Evolutionary conservation across 2,113 vertebrate species (phyloP).

Genomic region (Anser brachyrhynchus): DNA sequence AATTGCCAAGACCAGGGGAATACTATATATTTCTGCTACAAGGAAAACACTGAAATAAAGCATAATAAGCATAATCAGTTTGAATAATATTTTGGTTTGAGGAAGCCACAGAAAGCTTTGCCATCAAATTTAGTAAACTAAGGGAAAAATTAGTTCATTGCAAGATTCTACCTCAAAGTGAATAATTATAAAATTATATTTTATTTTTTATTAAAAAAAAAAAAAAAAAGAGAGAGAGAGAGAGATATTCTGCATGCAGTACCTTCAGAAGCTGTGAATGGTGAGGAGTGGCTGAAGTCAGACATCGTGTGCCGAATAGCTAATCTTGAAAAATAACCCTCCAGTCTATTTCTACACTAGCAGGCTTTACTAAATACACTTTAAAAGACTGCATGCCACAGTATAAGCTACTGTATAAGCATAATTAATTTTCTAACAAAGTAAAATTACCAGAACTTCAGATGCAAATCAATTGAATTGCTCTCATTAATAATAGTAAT

Average conservation of each 20-base stretch:
- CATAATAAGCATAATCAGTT: not conserved
- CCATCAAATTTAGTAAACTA: not conserved
- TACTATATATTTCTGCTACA: not conserved
- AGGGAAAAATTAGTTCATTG: not conserved
- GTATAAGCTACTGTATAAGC: not conserved
- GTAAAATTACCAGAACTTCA: not conserved
- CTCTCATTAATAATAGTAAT: not conserved
- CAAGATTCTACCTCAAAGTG: not conserved
- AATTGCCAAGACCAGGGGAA: not conserved
- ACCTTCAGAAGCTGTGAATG: not conserved
- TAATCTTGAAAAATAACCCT: not conserved
- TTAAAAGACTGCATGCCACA: not conserved
- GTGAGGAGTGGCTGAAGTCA: not conserved
- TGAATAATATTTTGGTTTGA: not conserved
- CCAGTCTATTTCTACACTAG: not conserved
- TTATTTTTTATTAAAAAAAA: not conserved
- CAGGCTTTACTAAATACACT: not conserved
- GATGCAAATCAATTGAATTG: not conserved
- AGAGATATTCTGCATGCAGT: not conserved
- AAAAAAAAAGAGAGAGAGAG: not conserved
- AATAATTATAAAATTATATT: slow-evolving; percentile 17
- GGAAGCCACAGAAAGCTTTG: not conserved
- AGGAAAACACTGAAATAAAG: not conserved
- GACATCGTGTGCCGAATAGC: not conserved
- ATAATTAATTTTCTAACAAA: not conserved